A percentile compares a stretch with the other conserved stretches of the same genome.
Conservation (phyloP, 2,888 invertebrate genomes). For the Dendrolimus houi region DNA sequence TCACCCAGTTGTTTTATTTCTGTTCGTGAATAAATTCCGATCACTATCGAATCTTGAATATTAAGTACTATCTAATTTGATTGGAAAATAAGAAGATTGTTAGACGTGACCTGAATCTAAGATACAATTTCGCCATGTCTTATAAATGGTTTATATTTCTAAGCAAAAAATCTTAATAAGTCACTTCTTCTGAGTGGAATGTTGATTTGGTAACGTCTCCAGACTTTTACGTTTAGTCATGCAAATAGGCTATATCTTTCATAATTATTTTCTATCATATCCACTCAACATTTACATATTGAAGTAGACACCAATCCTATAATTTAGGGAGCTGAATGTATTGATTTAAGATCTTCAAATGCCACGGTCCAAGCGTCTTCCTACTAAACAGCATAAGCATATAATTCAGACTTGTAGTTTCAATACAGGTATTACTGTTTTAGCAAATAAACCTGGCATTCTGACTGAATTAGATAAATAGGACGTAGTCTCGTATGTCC, state of each 20-base stretch:
- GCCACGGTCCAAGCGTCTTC: too few species aligned
- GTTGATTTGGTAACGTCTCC: not conserved
- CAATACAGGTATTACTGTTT: too few species aligned
- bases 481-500: too few species aligned
- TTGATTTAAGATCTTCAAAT: too few species aligned
- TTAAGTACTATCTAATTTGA: not conserved
- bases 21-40: conserved; percentile 1
- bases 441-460: too few species aligned
- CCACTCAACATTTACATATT: too few species aligned
- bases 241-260: not conserved
- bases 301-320: too few species aligned
- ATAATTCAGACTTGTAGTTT: too few species aligned
- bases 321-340: too few species aligned
- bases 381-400: too few species aligned
- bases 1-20: conserved; percentile 1
- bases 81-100: not conserved
- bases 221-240: too few species aligned
- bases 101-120: not conserved
- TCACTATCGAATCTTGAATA: not conserved
- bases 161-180: not conserved
- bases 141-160: not conserved
- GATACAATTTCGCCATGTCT: not conserved
- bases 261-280: not conserved
- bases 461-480: too few species aligned
- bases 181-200: not conserved